A percentile compares a stretch with the other conserved stretches of the same genome.
phyloP scores from a whole-genome alignment of 1,140 invertebrate species.

The Homalodisca vitripennis region DNA sequence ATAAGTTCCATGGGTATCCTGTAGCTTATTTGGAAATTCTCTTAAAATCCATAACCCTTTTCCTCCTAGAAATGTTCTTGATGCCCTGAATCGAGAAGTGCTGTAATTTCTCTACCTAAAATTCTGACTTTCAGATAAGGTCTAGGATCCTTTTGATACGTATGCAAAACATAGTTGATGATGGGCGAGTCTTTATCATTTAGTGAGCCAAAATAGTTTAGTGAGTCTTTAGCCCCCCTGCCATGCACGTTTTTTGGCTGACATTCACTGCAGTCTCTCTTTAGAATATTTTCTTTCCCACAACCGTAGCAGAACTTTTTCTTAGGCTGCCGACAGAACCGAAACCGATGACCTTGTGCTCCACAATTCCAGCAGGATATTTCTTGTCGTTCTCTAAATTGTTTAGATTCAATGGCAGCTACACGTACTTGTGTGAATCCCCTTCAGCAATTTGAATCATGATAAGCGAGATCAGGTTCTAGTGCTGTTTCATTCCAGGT shows the following conservation, averaged over 20 bases:
- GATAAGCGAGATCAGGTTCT: constrained; percentile 19
- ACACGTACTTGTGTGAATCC: not conserved
- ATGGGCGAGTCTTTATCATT: not conserved
- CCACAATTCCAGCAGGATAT: constrained; percentile 8
- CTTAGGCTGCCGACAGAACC: not conserved
- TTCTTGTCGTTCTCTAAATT: not conserved
- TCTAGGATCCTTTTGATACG: not conserved
- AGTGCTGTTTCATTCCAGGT: not conserved
- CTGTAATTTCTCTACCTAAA: not conserved
- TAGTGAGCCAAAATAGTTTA: not conserved
- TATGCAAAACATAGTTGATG: constrained; percentile 3
- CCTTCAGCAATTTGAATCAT: not conserved
- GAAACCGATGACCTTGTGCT: not conserved
- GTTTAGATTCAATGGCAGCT: not conserved
- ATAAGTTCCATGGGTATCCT: not conserved
- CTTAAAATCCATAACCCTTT: not conserved
- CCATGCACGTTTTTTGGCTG: not conserved
- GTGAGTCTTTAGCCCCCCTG: not conserved
- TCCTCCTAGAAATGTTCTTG: not conserved
- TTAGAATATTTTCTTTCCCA: not conserved
- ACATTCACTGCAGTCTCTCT: not conserved
- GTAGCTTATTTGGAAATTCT: not conserved
- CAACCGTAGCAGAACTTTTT: constrained; percentile 3
- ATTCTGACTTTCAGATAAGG: constrained; percentile 9
- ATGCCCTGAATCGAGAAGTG: not conserved